Conservation (phyloP, 2,888 invertebrate genomes). For the Caenorhabditis sp. region DNA sequence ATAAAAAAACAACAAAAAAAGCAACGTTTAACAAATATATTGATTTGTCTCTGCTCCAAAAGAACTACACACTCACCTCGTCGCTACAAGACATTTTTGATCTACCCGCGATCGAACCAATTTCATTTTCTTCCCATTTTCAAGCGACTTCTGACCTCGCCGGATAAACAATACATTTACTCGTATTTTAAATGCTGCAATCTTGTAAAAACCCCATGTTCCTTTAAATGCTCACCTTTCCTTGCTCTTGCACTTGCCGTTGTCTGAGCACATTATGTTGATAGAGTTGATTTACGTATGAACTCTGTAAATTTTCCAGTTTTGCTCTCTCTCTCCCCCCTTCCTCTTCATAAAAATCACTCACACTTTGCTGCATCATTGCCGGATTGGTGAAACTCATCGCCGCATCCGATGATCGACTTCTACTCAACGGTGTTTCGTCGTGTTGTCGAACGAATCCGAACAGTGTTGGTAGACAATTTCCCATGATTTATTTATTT, state of each 20-base stretch:
- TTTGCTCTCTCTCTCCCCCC: not conserved
- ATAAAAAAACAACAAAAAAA: no score
- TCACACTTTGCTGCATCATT: slow-evolving; percentile 44
- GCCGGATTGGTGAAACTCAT: slow-evolving; percentile 53
- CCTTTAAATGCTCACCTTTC: slow-evolving; percentile 20
- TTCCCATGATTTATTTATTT: slow-evolving; percentile 52
- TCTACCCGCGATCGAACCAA: no score
- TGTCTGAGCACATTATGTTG: slow-evolving; percentile 51
- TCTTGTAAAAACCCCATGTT: no score
- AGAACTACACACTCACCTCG: no score
- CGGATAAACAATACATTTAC: slow-evolving; percentile 15
- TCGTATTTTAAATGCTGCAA: no score
- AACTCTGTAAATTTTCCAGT: slow-evolving; percentile 58
- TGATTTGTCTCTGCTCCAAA: no score
- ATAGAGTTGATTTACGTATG: slow-evolving; percentile 70
- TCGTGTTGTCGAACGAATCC: slow-evolving; percentile 38
- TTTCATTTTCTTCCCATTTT: no score
- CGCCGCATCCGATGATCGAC: slow-evolving; percentile 27
- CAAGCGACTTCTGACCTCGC: no score
- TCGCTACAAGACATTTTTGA: no score
- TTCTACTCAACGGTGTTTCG: slow-evolving; percentile 39
- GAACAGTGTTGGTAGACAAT: slow-evolving; percentile 55
- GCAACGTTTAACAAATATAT: no score
- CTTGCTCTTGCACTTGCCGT: slow-evolving; percentile 40
- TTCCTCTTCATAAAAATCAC: slow-evolving; percentile 10